Evolutionary conservation across 2,113 vertebrate species (phyloP).

Genomic region (Sula dactylatra): DNA sequence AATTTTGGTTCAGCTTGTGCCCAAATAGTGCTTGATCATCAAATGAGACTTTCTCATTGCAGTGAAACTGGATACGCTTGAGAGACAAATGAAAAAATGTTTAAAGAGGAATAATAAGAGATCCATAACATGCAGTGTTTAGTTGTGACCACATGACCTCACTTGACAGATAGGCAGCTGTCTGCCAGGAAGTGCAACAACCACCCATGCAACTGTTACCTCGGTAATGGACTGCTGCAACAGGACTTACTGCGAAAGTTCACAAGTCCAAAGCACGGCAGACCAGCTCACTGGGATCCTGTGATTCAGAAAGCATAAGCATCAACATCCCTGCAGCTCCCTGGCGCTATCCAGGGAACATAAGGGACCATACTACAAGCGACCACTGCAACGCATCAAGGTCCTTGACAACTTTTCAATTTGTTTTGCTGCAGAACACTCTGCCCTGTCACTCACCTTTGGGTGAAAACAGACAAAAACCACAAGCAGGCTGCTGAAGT

Average conservation of each 20-base stretch:
- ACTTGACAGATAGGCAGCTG: background rate
- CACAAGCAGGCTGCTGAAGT: background rate
- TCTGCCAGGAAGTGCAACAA: background rate
- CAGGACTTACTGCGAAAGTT: background rate
- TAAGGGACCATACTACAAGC: background rate
- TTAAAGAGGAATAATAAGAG: background rate
- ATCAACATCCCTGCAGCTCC: background rate
- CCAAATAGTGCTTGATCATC: background rate
- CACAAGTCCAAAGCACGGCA: background rate
- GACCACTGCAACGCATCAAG: fast-evolving
- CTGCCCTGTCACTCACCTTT: background rate
- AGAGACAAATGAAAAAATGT: background rate
- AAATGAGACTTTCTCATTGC: background rate
- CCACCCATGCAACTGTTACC: background rate
- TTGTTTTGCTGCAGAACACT: background rate
- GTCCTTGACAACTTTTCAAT: background rate
- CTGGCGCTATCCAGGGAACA: background rate
- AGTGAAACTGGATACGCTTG: background rate
- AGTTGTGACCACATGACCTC: background rate
- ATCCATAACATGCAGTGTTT: background rate
- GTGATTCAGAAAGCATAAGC: background rate
- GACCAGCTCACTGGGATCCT: background rate
- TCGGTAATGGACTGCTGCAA: background rate
- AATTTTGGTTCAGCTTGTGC: background rate
- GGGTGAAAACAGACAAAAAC: background rate